Base-by-base conservation (phyloP, 2,797 vertebrate genomes). In the Emys orbicularis region DNA sequence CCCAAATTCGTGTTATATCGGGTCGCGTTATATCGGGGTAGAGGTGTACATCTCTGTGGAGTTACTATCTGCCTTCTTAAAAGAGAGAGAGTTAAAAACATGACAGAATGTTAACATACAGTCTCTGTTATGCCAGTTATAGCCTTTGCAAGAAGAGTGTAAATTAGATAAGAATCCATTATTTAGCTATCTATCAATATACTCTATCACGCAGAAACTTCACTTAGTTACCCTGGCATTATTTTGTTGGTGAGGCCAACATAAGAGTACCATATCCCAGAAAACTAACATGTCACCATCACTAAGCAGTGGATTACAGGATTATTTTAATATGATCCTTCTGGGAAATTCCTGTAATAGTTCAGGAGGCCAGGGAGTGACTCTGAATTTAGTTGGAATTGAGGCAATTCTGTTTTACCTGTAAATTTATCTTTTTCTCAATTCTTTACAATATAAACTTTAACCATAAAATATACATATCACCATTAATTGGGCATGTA, bases 131-230 rank as follows among this genome's bases (percentile, higher is more conserved):
- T 29, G 61, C 8, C 34, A n/a, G 34, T 68, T 68, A 68, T 68
- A 68, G 34, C 8, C 34, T 68, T 68, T 68, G 61, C 34, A 68
- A 68, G 61, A n/a, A 19, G 61, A 68, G 16, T 19, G 34, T 68
- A 68, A 68, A 68, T 68, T 34, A 68, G 61, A 21, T 68, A 37
- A 68, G 34, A 68, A 68, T n/a, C 34, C 34, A 37, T n/a, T 68
- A 68, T 37, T n/a, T 68, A 68, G 61, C 34, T 5, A 61, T 61
- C 59, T 61, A 34, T 23, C 74, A 76, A 44, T 44, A 47, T 76
- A 37, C 3, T 5, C 6, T 8, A 18, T 5, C 41, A n/a, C n/a
- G 34, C 23, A 19, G 2, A 50, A 8, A 2, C 0, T 0, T 56
- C 34, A 5, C 34, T 61, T 54, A 59, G 44, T 68, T 37, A 21